A percentile compares a stretch with the other conserved stretches of the same genome.
phyloP scores from a whole-genome alignment of 2,888 invertebrate genomes.

The Coelogynopora nodosa region DNA sequence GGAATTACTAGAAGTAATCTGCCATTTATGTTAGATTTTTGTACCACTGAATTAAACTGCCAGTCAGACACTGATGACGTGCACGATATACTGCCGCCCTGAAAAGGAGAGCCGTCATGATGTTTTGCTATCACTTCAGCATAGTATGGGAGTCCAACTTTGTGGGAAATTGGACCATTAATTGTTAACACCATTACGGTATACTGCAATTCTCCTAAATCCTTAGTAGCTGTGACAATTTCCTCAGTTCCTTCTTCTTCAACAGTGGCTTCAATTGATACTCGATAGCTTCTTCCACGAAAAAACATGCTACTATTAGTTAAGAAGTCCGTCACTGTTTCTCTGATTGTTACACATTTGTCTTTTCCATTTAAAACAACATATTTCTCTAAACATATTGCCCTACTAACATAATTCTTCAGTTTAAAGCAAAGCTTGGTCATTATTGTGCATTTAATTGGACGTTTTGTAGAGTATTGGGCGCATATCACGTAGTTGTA shows the following conservation, averaged over 20 bases:
- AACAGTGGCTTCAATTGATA: neutral
- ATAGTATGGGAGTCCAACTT: slow-evolving; percentile 4
- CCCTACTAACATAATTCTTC: neutral
- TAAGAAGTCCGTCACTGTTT: neutral
- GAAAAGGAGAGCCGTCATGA: neutral
- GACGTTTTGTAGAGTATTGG: neutral
- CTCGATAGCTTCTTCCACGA: neutral
- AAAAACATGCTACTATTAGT: neutral
- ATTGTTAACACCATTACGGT: neutral
- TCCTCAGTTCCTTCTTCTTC: neutral
- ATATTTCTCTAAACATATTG: neutral
- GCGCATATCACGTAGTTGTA: neutral
- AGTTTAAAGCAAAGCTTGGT: neutral
- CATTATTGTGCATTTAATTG: neutral
- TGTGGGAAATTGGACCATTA: neutral
- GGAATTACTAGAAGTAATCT: neutral
- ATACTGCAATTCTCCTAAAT: neutral
- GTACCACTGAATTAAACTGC: neutral
- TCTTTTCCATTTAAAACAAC: neutral
- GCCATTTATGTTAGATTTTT: neutral
- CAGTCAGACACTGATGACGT: neutral
- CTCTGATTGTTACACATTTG: neutral
- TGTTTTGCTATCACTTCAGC: neutral
- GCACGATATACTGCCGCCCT: neutral
- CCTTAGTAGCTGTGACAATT: neutral